Base-by-base conservation (phyloP, 2,797 vertebrate species). In the Tachyglossus aculeatus region DNA sequence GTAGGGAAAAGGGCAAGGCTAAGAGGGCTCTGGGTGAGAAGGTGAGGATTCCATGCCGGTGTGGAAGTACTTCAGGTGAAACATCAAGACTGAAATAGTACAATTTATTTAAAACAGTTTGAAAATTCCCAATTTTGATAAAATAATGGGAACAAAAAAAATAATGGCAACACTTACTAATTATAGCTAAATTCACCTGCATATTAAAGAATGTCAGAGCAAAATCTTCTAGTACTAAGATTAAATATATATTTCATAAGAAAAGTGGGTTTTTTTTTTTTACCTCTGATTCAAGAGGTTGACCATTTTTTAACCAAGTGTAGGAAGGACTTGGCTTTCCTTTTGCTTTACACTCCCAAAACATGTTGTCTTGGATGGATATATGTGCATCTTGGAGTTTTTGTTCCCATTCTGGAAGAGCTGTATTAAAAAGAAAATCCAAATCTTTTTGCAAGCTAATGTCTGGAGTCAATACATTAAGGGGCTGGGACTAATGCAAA, bases 331-430 rank as follows among this genome's bases (percentile, higher is more conserved):
- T 86, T 2, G 95, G 95, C 32, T 93, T 94, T 48, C 95, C 94
- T 5, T 78, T 86, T 37, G 95, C 95, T 80, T 92, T 93, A 82
- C 95, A 97, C 76, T 96, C 95, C 96, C 96, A 97, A 71, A 92
- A 86, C 52, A 97, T 91, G 77, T 86, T 94, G 38, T 94, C 93
- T 71, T 95, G 93, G 19, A 96, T 92, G 38, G 93, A 91, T 88
- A 95, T 90, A 67, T 95, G 90, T 50, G 93, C 90, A 73, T 96
- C 94, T 84, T 92, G 93, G 65, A 96, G 91, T 37, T 87, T 95
- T 77, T 94, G 93, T 5, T 92, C 90, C 95, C 95, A 98, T 58
- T 96, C 92, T 43, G 95, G 92, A 70, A 94, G 92, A 68, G 95
- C 95, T 88, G 92, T 90, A 88, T 90, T 81, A 92, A 84, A 60